Percentiles rank a stretch among this genome's conserved stretches.
Conservation (phyloP, 2,888 invertebrate species). For the Ptilodon capucinus region DNA sequence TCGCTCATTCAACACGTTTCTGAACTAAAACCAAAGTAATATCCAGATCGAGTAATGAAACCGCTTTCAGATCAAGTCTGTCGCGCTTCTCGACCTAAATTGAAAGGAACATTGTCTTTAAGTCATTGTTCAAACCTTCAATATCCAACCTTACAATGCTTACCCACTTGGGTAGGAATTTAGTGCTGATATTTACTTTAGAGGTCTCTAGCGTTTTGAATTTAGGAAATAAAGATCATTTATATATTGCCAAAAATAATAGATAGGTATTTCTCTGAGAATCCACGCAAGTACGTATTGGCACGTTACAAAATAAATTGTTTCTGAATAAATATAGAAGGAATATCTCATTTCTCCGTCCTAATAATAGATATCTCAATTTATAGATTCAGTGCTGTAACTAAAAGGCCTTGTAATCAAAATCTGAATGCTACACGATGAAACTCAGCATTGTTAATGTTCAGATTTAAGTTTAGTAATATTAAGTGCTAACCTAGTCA, state of each 20-base stretch:
- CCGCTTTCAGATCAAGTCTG: constrained; percentile 27
- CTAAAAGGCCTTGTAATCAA: neutral
- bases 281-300: too few relatives aligned
- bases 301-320: too few relatives aligned
- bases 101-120: constrained; percentile 32
- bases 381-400: neutral
- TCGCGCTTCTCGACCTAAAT: constrained; percentile 25
- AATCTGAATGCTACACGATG: neutral
- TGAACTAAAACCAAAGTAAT: constrained; percentile 21
- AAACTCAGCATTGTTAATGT: neutral
- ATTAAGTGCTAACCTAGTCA: neutral
- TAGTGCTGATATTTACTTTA: constrained; percentile 18
- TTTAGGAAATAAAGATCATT: constrained; percentile 7
- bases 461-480: neutral
- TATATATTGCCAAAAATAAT: too few relatives aligned
- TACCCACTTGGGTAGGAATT: constrained; percentile 16
- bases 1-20: constrained; percentile 1
- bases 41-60: constrained; percentile 28
- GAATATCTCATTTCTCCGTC: too few relatives aligned
- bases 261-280: too few relatives aligned
- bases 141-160: constrained; percentile 12
- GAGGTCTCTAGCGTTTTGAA: constrained; percentile 8
- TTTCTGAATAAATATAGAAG: too few relatives aligned
- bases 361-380: neutral
- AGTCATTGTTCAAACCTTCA: constrained; percentile 22